These are phyloP conservation scores for Clarias batrachus DNA, from an alignment of 2,113 vertebrate genomes.

Conservation along the genomic window DNA sequence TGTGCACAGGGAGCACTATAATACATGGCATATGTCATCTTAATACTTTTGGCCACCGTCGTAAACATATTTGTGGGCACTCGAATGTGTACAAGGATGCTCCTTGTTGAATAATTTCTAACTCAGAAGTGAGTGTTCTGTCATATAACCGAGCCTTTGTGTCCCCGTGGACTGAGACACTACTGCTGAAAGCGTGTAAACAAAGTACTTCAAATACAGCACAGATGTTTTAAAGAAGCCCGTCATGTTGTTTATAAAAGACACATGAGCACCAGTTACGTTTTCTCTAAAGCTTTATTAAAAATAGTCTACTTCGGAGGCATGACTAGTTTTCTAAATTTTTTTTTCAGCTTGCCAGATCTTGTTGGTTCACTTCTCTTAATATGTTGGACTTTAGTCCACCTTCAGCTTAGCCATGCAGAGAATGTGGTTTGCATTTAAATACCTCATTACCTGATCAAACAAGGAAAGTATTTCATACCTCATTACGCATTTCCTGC, in stretches of 20 bases:
- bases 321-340: conserved; percentile 5
- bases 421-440: conserved; percentile 30
- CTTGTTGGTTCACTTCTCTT: conserved; percentile 7
- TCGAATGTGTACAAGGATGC: background rate
- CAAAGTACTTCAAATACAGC: conserved; percentile 34
- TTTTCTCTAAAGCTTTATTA: conserved; percentile 10
- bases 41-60: no score
- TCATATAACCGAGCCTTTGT: conserved; percentile 12
- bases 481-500: conserved; percentile 33
- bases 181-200: conserved; percentile 25
- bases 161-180: conserved; percentile 13
- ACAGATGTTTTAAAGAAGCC: conserved; percentile 16
- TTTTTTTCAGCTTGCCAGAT: conserved; percentile 2
- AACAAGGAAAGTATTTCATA: conserved; percentile 35
- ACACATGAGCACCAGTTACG: background rate
- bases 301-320: background rate
- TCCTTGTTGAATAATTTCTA: conserved; percentile 8
- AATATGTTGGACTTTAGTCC: conserved; percentile 8
- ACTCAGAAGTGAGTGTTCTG: conserved; percentile 14
- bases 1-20: no score
- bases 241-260: background rate
- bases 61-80: conserved; percentile 18
- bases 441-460: conserved; percentile 30
- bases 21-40: no score
- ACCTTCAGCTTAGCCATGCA: conserved; percentile 22